phyloP scores from a whole-genome alignment of 2,888 invertebrate genomes.

The Pandemis cinnamomeana region DNA sequence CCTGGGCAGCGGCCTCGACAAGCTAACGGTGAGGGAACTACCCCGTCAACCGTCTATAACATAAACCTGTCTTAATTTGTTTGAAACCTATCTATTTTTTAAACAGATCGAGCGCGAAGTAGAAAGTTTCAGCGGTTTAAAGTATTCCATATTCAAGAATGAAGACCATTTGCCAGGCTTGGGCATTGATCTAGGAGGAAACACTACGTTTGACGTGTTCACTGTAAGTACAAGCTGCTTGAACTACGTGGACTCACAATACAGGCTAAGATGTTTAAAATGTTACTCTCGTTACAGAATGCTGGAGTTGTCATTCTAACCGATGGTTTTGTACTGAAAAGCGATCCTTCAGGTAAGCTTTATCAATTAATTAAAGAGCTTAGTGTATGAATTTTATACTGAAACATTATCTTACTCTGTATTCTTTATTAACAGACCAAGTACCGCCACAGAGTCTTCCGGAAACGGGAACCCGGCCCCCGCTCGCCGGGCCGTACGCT shows the following conservation, averaged over 20 bases:
- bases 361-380: constrained; percentile 30
- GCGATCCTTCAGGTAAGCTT: constrained; percentile 85
- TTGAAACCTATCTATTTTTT: constrained; percentile 15
- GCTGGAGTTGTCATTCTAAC: constrained; percentile 90
- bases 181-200: constrained; percentile 74
- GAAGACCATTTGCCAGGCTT: constrained; percentile 71
- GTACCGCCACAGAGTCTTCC: constrained; percentile 59
- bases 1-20: constrained; percentile 72
- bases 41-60: not conserved
- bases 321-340: constrained; percentile 87
- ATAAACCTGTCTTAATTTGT: too few species aligned
- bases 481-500: constrained; percentile 94
- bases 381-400: constrained; percentile 13
- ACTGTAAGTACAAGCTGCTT: constrained; percentile 54
- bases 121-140: constrained; percentile 75
- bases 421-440: constrained; percentile 20
- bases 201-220: constrained; percentile 71
- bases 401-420: constrained; percentile 21
- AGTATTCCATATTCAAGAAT: constrained; percentile 73
- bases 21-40: constrained; percentile 61
- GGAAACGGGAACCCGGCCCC: constrained; percentile 89
- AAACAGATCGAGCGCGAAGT: constrained; percentile 77
- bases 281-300: constrained; percentile 83
- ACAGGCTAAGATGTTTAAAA: too few species aligned
- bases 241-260: not conserved